Percentiles rank a stretch among this genome's conserved stretches.
phyloP scores from a whole-genome alignment of 2,113 vertebrate species.

The Tragelaphus strepsiceros region DNA sequence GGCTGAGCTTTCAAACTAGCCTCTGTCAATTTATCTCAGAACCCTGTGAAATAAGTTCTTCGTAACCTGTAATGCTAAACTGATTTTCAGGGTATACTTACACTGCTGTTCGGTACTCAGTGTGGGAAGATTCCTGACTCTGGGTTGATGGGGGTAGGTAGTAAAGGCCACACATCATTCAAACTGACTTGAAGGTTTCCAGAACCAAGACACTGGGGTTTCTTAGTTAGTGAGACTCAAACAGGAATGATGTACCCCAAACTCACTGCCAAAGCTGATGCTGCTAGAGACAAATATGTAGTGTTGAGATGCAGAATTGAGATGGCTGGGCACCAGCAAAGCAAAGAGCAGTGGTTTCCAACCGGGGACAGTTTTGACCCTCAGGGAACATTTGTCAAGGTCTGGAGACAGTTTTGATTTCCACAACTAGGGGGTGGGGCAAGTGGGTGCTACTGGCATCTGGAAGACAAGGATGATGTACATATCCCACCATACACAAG shows the following conservation, averaged over 20 bases:
- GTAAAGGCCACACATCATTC: background rate
- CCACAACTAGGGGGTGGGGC: background rate
- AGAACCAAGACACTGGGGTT: background rate
- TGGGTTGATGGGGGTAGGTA: background rate
- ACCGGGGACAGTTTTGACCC: background rate
- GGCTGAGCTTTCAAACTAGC: slow-evolving; percentile 47
- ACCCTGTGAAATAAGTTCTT: slow-evolving; percentile 60
- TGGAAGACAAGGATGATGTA: background rate
- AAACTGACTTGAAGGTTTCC: background rate
- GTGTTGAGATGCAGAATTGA: background rate
- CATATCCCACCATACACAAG: background rate
- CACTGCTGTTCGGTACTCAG: background rate
- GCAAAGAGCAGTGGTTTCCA: background rate
- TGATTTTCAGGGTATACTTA: slow-evolving; percentile 47
- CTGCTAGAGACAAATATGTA: background rate
- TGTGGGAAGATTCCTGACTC: background rate
- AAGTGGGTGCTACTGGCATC: background rate
- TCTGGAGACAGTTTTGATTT: background rate
- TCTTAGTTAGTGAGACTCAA: background rate
- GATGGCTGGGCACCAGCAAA: background rate
- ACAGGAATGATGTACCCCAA: background rate
- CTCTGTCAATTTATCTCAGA: slow-evolving; percentile 64
- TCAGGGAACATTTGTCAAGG: background rate
- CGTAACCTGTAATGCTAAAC: slow-evolving; percentile 45
- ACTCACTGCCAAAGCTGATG: background rate